Evolutionary conservation across 1,140 invertebrate genomes (phyloP), one percentile per base, ranked within the genome.

Genomic region (Piezodorus guildinii): DNA sequence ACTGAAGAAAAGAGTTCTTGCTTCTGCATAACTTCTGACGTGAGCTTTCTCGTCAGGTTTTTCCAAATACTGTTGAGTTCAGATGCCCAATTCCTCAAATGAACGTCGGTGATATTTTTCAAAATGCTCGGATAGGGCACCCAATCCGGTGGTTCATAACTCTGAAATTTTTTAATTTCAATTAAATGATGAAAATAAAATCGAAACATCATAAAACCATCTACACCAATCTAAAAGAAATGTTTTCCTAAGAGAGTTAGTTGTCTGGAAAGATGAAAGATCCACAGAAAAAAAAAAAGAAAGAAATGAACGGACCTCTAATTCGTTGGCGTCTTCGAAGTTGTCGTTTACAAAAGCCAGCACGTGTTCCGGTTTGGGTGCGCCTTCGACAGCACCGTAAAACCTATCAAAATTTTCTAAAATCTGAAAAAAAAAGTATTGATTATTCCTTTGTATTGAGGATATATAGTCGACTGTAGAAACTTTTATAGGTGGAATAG

Each of bases 1-100:
- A 95, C 91, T 62, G 93, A 89, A 21, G 90, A 91, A 72, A 90
- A 90, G 0, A 81, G 77, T 10, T 91, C 81, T 8, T 81, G 80
- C 71, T 90, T 81, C 0, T 79, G 65, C 65, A 77, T 74, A 0
- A 95, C 90, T 34, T 91, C 87, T 0, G 83, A 76, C 65, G 85
- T 87, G 80, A 91, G 90, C 75, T 91, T 90, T 62, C 90, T 78
- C 0, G 91, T 91, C 8, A 96, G 74, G 34, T 84, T 74, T 71
- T 87, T 85, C 93, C 93, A 96, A 21, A 93, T 80, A 0, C 76
- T 71, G 76, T 91, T 86, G 30, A 90, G 75, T 21, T 84, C 78
- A 0, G 73, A 73, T 0, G 80, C 87, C 79, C 86, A 90, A 66
- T 83, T 76, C 63, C 80, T 77, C 0, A 92, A 78, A 0, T 82